Evolutionary conservation across 2,888 invertebrate genomes (phyloP), one percentile per base, ranked within the genome.

Genomic region (Agonum fuliginosum): DNA sequence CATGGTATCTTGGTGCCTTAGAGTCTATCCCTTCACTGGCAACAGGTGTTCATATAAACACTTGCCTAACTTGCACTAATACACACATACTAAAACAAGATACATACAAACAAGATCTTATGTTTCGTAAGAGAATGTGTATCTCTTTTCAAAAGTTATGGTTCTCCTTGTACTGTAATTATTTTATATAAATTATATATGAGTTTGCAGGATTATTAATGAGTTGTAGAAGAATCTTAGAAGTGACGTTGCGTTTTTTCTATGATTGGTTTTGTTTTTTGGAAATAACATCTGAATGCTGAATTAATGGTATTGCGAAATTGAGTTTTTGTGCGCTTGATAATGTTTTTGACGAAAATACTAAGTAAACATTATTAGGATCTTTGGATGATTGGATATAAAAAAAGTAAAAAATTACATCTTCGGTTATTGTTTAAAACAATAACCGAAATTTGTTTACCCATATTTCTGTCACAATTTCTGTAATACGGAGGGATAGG

Each of bases 31-130:
- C 75, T 75, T 75, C 75, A 75, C 67, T 67, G 27, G 65, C 48
- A 75, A 75, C 75, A 75, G 75, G 75, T 75, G 75, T 75, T 75
- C 75, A 30, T 30, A 75, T 67, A 62, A 37, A 72, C 71, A 71
- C 51, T 46, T 71, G 48, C 71, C 46, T 70, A 62, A 69, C 22
- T 37, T 41, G 37, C 48, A 30, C 48, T 12, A 6, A 71, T 24
- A 69, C 14, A 30, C 17, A 37, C 20, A 34, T 12, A 24, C 3
- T n/a, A 0, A 30, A 30, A 58, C 58, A n/a, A 46, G 30, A 27
- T 30, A 62, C 20, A 8, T 62, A 62, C 30, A 12, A 6, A 62
- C 58, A 30, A 17, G 17, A 62, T 30, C 3, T 62, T 17, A 62
- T 62, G 30, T 62, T 62, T 27, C 58, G 58, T 30, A 62, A 62